Evolutionary conservation across 2,113 vertebrate species (phyloP), one percentile per base, ranked within the genome.

Genomic region (Chaetura pelagica): DNA sequence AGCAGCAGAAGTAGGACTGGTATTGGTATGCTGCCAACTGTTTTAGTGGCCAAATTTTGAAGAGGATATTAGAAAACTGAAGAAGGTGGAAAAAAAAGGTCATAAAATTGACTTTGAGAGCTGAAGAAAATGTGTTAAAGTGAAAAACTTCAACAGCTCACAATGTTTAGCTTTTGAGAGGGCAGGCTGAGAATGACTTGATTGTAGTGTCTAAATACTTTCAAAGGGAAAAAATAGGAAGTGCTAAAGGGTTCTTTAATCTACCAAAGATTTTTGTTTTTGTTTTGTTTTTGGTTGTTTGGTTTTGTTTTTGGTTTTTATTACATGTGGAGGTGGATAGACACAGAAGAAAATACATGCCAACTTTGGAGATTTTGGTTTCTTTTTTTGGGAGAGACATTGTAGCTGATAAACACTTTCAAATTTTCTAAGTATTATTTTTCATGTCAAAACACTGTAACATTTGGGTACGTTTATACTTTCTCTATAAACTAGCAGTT

Each of bases 91-190:
- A 82, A 74, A n/a, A 82, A 68, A 90, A 79, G 74, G 67, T 84
- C 63, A 68, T 51, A 87, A 93, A 91, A 85, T 49, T 91, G 74
- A 87, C 81, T 91, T 87, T 66, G 59, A 90, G 71, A 85, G 49
- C 27, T 52, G 71, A 83, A 90, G 71, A 83, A 95, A 95, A 76
- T 44, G 52, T 24, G 22, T 38, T 76, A 54, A 75, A 87, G 44
- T 68, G 40, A 79, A 96, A 89, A 76, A 91, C 87, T 87, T 94
- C 51, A 85, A 57, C 67, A 85, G 82, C 57, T 89, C 18, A 12
- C 81, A 69, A 61, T 71, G 73, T 87, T 87, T 89, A 84, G 69
- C 34, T 94, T 87, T 94, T 34, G 42, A 96, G 93, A 89, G 59
- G 57, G 48, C 58, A 92, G 61, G 15, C 66, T 91, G 73, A 91